phyloP scores from a whole-genome alignment of 1,140 invertebrate species.

The Nephotettix cincticeps region DNA sequence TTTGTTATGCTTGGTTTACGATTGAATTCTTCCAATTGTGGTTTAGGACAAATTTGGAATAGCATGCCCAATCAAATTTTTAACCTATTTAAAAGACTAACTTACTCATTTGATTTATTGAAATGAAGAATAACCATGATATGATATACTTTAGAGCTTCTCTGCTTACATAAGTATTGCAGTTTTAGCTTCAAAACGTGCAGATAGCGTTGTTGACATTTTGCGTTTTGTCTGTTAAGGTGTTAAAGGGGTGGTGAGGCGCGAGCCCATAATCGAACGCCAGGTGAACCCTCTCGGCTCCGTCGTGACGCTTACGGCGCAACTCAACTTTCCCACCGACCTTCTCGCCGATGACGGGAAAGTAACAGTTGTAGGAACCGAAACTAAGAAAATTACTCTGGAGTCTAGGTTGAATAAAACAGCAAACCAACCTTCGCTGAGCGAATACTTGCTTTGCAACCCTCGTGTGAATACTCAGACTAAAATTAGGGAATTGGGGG shows the following conservation, averaged over 20 bases:
- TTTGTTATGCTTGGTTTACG: too few species aligned
- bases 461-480: neutral
- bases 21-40: too few species aligned
- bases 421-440: neutral
- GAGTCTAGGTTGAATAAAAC: conserved; percentile 8
- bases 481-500: neutral
- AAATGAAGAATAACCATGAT: too few species aligned
- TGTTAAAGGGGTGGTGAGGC: conserved; percentile 28
- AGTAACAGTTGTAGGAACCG: conserved; percentile 11
- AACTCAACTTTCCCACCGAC: conserved; percentile 23
- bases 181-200: too few species aligned
- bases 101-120: neutral
- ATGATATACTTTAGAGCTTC: too few species aligned
- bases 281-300: conserved; percentile 36
- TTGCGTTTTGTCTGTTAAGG: conserved; percentile 21
- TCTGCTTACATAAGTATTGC: too few species aligned
- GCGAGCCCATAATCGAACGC: conserved; percentile 33
- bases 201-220: neutral
- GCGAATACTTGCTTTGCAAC: neutral
- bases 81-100: neutral
- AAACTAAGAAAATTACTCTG: conserved; percentile 3
- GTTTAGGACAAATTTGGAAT: too few species aligned
- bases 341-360: neutral
- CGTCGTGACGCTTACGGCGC: conserved; percentile 29
- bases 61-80: neutral